Percentiles rank a stretch among this genome's conserved stretches.
These are phyloP conservation scores for Picus viridis DNA, from an alignment of 2,797 vertebrate species.

Conservation along the genomic window DNA sequence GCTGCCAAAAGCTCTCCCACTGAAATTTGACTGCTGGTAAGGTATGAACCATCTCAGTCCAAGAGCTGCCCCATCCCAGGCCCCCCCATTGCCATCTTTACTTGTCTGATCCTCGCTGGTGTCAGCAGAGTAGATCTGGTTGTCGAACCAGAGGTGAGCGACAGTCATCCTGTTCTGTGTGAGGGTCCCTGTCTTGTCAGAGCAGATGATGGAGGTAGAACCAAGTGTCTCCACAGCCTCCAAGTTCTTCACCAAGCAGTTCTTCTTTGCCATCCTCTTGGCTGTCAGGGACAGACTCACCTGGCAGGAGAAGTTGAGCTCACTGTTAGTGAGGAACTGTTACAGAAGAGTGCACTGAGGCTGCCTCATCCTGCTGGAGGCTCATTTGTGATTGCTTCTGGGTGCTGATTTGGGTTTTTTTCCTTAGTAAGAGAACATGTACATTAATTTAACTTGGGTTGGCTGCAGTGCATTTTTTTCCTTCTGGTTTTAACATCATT, in stretches of 20 bases:
- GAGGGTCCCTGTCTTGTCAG: slow-evolving; percentile 84
- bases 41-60: background rate
- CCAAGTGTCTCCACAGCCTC: slow-evolving; percentile 84
- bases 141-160: slow-evolving; percentile 84
- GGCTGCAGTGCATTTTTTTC: rapidly evolving
- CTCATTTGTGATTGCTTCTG: no score
- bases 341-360: background rate
- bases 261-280: slow-evolving; percentile 85
- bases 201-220: slow-evolving; percentile 84
- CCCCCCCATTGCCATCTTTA: slow-evolving; percentile 29
- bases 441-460: background rate
- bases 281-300: slow-evolving; percentile 83
- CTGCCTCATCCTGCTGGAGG: rapidly evolving
- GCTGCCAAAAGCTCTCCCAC: background rate
- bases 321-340: background rate
- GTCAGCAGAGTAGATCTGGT: slow-evolving; percentile 79
- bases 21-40: background rate
- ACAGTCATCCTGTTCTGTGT: slow-evolving; percentile 86
- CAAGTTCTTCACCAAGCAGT: slow-evolving; percentile 84
- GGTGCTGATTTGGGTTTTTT: no score
- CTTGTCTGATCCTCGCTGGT: slow-evolving; percentile 83
- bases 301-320: slow-evolving; percentile 45
- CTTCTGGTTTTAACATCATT: no score
- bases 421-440: background rate
- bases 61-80: background rate